Conservation (phyloP, 2,797 vertebrate genomes). For the Pteropus rufus region DNA sequence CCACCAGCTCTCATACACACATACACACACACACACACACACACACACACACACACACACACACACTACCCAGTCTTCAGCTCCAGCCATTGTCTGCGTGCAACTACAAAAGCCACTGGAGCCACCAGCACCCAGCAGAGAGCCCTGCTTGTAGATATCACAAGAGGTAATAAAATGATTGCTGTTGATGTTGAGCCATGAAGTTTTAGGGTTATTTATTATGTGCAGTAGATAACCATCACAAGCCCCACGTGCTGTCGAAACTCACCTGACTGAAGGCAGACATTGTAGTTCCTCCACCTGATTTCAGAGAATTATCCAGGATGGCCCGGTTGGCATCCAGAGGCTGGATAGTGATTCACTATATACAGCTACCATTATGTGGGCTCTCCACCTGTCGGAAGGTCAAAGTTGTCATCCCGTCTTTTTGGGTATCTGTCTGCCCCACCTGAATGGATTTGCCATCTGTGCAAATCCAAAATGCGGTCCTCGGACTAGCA, state of each 20-base stretch:
- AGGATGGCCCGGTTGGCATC: background rate
- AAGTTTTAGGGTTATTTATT: background rate
- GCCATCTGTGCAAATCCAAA: background rate
- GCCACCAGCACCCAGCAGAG: background rate
- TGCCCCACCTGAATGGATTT: background rate
- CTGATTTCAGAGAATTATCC: background rate
- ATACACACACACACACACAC: too few species aligned
- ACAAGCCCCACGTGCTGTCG: too few species aligned
- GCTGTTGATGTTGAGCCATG: background rate
- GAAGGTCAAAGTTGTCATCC: background rate
- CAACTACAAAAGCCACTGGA: background rate
- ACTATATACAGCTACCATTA: slow-evolving; percentile 33
- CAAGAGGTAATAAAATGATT: background rate
- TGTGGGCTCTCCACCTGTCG: slow-evolving; percentile 52
- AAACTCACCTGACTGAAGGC: slow-evolving; percentile 63
- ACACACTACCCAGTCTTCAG: background rate
- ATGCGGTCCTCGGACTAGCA: background rate
- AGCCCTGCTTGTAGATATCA: background rate
- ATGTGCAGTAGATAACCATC: background rate
- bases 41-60: too few species aligned
- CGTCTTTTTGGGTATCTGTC: background rate
- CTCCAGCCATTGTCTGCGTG: background rate
- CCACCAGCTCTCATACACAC: background rate
- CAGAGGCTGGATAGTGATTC: slow-evolving; percentile 48
- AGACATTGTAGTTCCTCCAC: slow-evolving; percentile 21